Evolutionary conservation across 2,113 vertebrate species (phyloP), one percentile per base, ranked within the genome.

Genomic region (Sphaerodactylus townsendi): DNA sequence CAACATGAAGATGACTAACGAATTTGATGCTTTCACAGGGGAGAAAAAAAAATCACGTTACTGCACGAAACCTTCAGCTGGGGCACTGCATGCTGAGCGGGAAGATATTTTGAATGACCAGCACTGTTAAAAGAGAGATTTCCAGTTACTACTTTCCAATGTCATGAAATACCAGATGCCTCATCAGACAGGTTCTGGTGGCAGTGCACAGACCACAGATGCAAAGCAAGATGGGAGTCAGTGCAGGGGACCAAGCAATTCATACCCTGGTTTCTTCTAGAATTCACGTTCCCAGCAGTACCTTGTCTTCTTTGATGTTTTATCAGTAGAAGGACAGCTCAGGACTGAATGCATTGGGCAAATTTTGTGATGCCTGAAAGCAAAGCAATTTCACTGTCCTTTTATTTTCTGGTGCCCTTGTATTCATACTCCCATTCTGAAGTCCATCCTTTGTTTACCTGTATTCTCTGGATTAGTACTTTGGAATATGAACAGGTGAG

Each of bases 1-100:
- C 66, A 85, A 93, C 35, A 53, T 30, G 17, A 19, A 28, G 15
- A 68, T 89, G 87, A 90, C 86, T 87, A 90, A 77, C 85, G 70
- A 35, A 59, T 33, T 81, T 86, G 88, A 86, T 48, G 14, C 86
- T 79, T 92, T 89, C 81, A 89, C 39, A 84, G 86, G 53, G 19
- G 53, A 56, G 15, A 88, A 30, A 56, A 64, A 87, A 30, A 70
- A 84, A 62, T 28, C 6, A 78, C 35, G 86, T 37, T 30, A 35
- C 70, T 25, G 41, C 33, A 44, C 85, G 46, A 82, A 83, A 87
- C 87, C 46, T 70, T 84, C 92, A 94, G 85, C 59, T 62, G 59
- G 9, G 59, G 59, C 83, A 83, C 83, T 87, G 81, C 84, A 88
- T 87, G 71, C 37, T 87, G 79, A 53, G n/a, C 30, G 33, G 35